Evolutionary conservation across 2,797 vertebrate species (phyloP), one percentile per base, ranked within the genome.

Genomic region (Schizopygopsis malacanthus): DNA sequence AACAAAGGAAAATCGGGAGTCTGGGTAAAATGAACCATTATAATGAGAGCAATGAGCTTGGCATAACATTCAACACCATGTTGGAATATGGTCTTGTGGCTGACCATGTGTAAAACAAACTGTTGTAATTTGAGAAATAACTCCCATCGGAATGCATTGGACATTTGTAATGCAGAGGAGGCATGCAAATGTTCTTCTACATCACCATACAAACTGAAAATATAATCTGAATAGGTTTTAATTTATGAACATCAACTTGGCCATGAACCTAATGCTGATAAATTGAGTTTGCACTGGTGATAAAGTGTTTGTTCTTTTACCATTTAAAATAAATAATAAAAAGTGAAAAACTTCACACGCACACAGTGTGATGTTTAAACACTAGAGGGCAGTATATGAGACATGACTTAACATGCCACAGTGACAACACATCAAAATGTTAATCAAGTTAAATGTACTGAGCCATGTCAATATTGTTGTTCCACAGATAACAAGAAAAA

Each of bases 361-460:
- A 43, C 47, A 50, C 47, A 50, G 15, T 61, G 3, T 43, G 12
- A 13, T 33, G 33, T 39, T n/a, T 63, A 22, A 75, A 65, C 86
- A 85, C 81, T 37, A 88, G 89, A 88, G 87, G 84, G 87, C 89
- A 54, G 79, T 75, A 85, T 4, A 67, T 13, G 4, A 79, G 86
- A 83, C 20, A 41, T 65, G 61, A 79, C 83, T 28, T 33, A 28
- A 56, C 20, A 28, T 20, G 28, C 50, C 28, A 56, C 50, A 45
- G 54, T 82, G 45, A 65, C 61, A 77, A 75, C n/a, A 50, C 56
- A 61, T 25, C 52, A 81, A 70, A 65, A 45, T 47, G 11, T 33
- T 33, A 33, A 33, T 33, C 33, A 20, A 56, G 22, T 65, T 50
- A 50, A 37, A 22, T 41, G 43, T 18, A 63, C 47, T 41, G 22